Conservation (phyloP, 2,113 vertebrate species). For the Eubucco bourcierii region DNA sequence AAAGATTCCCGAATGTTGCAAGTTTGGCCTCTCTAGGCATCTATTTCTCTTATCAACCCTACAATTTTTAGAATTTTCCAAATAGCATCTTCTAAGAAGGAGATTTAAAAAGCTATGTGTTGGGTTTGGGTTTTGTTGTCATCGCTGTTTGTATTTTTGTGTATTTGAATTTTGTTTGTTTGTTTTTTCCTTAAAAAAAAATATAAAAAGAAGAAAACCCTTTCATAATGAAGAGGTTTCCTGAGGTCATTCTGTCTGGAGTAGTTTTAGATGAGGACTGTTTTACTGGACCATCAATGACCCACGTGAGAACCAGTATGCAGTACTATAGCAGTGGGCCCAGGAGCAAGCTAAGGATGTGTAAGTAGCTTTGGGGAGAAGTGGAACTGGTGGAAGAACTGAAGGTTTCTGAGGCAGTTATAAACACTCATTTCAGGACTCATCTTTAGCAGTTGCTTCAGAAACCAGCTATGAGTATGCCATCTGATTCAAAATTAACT, state of each 20-base stretch:
- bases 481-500: not conserved
- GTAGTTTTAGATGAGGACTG: not conserved
- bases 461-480: not conserved
- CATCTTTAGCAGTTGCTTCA: not conserved
- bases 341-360: not conserved
- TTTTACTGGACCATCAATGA: not conserved
- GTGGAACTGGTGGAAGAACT: not conserved
- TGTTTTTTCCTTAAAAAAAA: not conserved
- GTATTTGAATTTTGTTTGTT: too few relatives aligned
- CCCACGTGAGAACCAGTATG: not conserved
- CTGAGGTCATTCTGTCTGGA: not conserved
- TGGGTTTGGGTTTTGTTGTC: too few relatives aligned
- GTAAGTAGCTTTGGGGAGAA: not conserved
- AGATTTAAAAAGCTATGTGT: not conserved
- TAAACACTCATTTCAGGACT: not conserved
- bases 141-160: too few relatives aligned
- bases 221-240: not conserved
- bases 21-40: not conserved
- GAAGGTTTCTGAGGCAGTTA: not conserved
- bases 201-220: not conserved
- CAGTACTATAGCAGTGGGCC: fast-evolving
- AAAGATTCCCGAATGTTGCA: not conserved
- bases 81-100: not conserved
- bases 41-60: not conserved
- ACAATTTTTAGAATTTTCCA: not conserved